Conservation (phyloP, 2,113 vertebrate genomes). For the Craseonycteris thonglongyai region DNA sequence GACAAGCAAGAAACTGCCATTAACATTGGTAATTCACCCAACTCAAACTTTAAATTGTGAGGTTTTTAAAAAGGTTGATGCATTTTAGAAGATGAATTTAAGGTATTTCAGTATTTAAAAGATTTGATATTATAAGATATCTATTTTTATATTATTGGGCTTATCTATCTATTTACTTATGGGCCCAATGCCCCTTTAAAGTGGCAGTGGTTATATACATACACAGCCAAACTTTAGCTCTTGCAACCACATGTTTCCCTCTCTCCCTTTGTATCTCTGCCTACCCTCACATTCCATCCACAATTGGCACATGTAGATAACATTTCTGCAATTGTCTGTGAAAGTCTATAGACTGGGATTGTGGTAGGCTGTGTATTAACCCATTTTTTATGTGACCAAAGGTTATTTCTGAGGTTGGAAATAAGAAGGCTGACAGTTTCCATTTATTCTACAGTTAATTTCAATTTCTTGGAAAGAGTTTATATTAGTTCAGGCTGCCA, state of each 20-base stretch:
- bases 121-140: not conserved
- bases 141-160: not conserved
- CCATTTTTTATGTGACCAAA: not conserved
- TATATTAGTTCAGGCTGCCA: not conserved
- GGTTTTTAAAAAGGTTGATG: not conserved
- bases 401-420: not conserved
- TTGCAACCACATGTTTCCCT: accelerated
- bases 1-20: slow-evolving; percentile 99
- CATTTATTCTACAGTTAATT: not conserved
- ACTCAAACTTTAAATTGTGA: not conserved
- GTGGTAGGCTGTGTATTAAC: no score
- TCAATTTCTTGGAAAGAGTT: not conserved
- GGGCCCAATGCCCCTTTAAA: not conserved
- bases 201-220: no score
- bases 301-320: accelerated
- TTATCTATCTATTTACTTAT: not conserved
- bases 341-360: not conserved
- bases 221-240: not conserved
- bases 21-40: slow-evolving; percentile 88
- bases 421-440: not conserved
- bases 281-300: accelerated
- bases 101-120: not conserved
- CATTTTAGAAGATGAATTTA: not conserved
- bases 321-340: not conserved
- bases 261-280: not conserved